A percentile compares a stretch with the other conserved stretches of the same genome.
Evolutionary conservation across 1,140 invertebrate species (phyloP).

Genomic region (Orchesella cincta): DNA sequence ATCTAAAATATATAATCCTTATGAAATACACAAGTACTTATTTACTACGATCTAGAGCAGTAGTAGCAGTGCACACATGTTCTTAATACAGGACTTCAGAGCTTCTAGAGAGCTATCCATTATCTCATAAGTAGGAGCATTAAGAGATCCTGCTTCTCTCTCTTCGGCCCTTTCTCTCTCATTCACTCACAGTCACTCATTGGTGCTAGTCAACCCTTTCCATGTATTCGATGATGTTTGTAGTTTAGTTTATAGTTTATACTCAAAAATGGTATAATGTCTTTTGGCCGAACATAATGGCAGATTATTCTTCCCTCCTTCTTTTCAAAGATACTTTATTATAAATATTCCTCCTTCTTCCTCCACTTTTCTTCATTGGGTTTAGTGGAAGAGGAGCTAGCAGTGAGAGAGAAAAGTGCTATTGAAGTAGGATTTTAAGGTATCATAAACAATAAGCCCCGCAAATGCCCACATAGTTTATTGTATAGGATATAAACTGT

Average conservation of each 20-base stretch:
- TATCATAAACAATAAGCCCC: not conserved
- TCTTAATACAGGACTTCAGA: not conserved
- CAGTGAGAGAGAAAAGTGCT: not conserved
- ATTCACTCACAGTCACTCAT: not conserved
- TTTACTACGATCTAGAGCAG: too few relatives aligned
- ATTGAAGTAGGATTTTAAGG: not conserved
- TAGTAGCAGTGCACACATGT: not conserved
- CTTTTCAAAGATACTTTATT: conserved; percentile 20
- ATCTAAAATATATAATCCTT: too few relatives aligned
- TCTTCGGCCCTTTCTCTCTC: not conserved
- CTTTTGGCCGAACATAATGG: not conserved
- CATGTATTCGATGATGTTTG: not conserved
- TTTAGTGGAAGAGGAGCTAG: not conserved
- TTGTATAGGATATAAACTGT: too few relatives aligned
- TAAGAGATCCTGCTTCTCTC: conserved; percentile 20
- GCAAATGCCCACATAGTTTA: too few relatives aligned
- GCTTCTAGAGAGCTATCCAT: conserved; percentile 32
- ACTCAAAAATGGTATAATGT: not conserved
- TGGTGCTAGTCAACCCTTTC: not conserved
- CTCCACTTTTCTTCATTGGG: not conserved
- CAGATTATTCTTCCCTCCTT: not conserved
- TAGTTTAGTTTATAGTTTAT: not conserved
- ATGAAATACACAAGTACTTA: too few relatives aligned
- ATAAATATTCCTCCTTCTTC: conserved; percentile 6
- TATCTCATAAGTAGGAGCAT: conserved; percentile 40